Evolutionary conservation across 2,888 invertebrate species (phyloP).

Genomic region (Phortica magna): DNA sequence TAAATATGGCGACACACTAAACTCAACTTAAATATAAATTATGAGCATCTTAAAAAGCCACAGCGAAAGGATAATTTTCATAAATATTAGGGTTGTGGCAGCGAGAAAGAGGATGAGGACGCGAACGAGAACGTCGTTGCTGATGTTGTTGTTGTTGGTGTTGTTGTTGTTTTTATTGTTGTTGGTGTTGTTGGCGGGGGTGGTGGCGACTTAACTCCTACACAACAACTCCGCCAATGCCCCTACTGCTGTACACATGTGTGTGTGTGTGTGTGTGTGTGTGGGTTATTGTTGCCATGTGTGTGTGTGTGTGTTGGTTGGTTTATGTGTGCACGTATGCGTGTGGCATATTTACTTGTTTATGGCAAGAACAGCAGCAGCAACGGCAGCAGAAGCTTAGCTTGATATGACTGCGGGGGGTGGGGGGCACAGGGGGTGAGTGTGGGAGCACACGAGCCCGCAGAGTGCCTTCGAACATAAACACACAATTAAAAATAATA

Average conservation of each 20-base stretch:
- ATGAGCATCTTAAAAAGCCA: constrained; percentile 71
- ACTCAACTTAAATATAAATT: constrained; percentile 71
- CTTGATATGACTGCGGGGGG: constrained; percentile 28
- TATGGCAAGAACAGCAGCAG: constrained; percentile 43
- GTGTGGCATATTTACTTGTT: constrained; percentile 40
- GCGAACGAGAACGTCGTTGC: constrained; percentile 23
- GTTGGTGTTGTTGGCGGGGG: background rate
- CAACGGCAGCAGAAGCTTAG: background rate
- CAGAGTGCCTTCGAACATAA: constrained; percentile 58
- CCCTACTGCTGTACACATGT: constrained; percentile 32
- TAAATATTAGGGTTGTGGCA: constrained; percentile 64
- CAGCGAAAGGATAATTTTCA: constrained; percentile 70
- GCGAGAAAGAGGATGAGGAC: constrained; percentile 23
- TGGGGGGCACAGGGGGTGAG: constrained; percentile 33
- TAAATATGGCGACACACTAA: constrained; percentile 65
- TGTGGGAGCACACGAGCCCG: constrained; percentile 23
- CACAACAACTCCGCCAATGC: constrained; percentile 42
- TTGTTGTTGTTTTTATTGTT: background rate
- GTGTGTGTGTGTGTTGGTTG: background rate
- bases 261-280: background rate
- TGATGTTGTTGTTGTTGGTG: constrained; percentile 31
- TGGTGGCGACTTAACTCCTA: too few relatives aligned
- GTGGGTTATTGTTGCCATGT: background rate
- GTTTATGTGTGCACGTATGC: background rate
- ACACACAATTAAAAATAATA: constrained; percentile 75